Base-by-base conservation (phyloP, 2,797 vertebrate species). In the Macropus fuliginosus region DNA sequence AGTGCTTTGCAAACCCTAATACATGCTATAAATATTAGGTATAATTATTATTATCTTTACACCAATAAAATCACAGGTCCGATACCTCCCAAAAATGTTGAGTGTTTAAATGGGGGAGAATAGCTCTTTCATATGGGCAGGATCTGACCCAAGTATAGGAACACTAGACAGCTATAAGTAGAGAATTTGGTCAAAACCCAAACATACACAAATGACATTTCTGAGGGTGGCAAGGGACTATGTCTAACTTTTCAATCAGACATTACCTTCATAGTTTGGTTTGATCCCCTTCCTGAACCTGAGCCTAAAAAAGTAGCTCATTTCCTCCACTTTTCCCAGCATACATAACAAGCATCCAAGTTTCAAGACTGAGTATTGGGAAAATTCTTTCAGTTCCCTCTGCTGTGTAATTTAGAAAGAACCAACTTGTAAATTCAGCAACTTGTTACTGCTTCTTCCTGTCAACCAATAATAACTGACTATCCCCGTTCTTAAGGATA, bases 291-390 rank as follows among this genome's bases (percentile, higher is more conserved):
- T 98, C 81, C 96, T 97, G 93, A 90, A 92, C 89, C 46, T 59
- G 87, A 98, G 94, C 94, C 96, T 95, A 97, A 91, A 96, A 97
- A 96, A 34, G 94, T 91, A 97, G 93, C 97, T 98, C 94, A 97
- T 91, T 97, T 98, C 95, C 87, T 91, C 52, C 56, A 27, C 54
- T 98, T 95, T 96, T 97, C 92, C 95, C 74, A 93, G 55, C 54
- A 96, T 91, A 96, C 95, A 11, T 89, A 97, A 96, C 40, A 87
- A n/a, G 92, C 28, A 96, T 46, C 93, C 93, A 97, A 97, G 2
- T 90, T 94, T 28, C 66, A 62, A 95, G 46, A 18, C 81, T 91
- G 56, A 94, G 56, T 91, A 91, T 46, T 8, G 96, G 66, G 50
- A 74, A 94, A 74, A 74, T 46, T 96, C 74, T 8, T 89, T 34